Evolutionary conservation across 2,888 invertebrate species (phyloP), one percentile per base, ranked within the genome.

Genomic region (Atrina japonica): DNA sequence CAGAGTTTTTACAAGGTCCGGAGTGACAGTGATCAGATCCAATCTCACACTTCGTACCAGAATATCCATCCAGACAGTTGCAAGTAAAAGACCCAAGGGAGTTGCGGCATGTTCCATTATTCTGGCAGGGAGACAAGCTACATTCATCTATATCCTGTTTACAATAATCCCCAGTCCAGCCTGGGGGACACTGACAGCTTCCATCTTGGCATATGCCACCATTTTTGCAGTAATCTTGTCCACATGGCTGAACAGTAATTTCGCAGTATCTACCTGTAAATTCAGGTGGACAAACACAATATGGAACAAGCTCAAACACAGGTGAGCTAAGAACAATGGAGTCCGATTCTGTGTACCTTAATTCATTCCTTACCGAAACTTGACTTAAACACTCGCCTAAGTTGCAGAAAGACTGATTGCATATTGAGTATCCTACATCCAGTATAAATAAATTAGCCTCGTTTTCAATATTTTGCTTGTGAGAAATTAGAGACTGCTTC

Each of bases 201-300:
- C 29, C 45, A 27, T 68, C 73, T 21, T 67, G 23, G 87, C 98
- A 98, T 52, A 95, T 93, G 35, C 97, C 97, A 29, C 96, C 97
- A 88, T 96, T 93, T 74, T 96, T 92, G 85, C 98, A 98, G n/a
- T 97, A 97, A 90, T 97, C 97, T 0, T 96, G 96, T 71, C 96
- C 93, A 87, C 98, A 98, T 0, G 96, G 96, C 88, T 97, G 96
- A 0, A 96, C 95, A 3, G 90, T 86, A 23, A 94, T 94, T 91
- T 97, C 97, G 89, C 98, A 98, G 80, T 95, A 94, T 89, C 95
- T 95, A 2, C 98, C 98, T 14, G 96, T 93, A 89, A 96, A 98
- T 0, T 97, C 97, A 1, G 96, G 95, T 1, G 96, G 93, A 88
- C 98, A 98, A 1, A 96, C 92, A 85, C 98, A 98, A 2, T 92